Conservation (phyloP, 2,797 vertebrate species). For the Sebastes flavidus region DNA sequence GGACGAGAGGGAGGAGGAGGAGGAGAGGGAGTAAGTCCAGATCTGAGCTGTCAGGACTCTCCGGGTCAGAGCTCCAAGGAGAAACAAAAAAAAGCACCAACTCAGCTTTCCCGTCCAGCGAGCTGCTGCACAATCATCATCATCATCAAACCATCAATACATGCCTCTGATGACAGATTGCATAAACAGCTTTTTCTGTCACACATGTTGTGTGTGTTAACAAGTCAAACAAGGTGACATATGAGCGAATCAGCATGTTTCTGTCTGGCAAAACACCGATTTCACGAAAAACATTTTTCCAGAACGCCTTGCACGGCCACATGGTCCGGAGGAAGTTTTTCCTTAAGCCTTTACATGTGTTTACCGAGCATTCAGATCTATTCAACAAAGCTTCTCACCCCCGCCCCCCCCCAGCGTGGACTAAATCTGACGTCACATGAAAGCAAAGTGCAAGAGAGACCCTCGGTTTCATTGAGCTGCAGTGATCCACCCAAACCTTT, state of each 20-base stretch:
- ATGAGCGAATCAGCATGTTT: background rate
- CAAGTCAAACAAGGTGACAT: constrained; percentile 19
- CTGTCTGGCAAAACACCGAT: background rate
- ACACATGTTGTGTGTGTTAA: constrained; percentile 17
- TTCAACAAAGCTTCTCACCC: constrained; percentile 31
- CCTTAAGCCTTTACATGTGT: constrained; percentile 46
- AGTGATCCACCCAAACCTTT: constrained; percentile 48
- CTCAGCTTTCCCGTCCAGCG: constrained; percentile 37
- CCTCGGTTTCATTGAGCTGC: constrained; percentile 19
- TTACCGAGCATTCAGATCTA: constrained; percentile 41
- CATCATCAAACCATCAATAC: constrained; percentile 40
- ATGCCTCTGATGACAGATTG: constrained; percentile 33
- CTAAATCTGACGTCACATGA: constrained; percentile 39
- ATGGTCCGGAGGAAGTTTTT: constrained; percentile 12
- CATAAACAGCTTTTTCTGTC: constrained; percentile 32
- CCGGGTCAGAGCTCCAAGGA: constrained; percentile 31
- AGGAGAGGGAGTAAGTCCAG: background rate
- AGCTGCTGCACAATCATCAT: constrained; percentile 41
- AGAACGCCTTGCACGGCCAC: background rate
- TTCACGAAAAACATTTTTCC: constrained; percentile 21
- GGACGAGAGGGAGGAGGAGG: background rate
- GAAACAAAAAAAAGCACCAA: constrained; percentile 11
- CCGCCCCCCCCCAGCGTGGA: background rate
- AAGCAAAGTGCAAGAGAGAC: constrained; percentile 15
- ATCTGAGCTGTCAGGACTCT: constrained; percentile 48